A percentile compares a stretch with the other conserved stretches of the same genome.
These are phyloP conservation scores for Spilosoma lubricipeda DNA, from an alignment of 2,888 invertebrate species.

Conservation along the genomic window DNA sequence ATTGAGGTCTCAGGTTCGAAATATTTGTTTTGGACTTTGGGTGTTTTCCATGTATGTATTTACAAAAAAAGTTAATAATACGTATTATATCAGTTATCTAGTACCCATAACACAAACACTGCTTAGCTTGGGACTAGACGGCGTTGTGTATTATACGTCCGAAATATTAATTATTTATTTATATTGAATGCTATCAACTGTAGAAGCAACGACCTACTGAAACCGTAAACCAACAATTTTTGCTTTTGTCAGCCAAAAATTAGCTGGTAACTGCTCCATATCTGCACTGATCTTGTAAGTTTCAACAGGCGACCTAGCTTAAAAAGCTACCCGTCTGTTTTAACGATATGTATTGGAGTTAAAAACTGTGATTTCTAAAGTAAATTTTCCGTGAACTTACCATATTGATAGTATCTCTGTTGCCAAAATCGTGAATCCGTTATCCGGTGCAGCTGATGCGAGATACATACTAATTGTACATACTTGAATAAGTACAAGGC, in stretches of 20 bases:
- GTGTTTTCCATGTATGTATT: no score
- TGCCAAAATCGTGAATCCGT: slow-evolving; percentile 16
- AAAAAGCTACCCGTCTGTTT: not conserved
- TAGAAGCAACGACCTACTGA: not conserved
- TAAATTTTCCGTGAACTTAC: not conserved
- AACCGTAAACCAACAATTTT: not conserved
- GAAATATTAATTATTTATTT: not conserved
- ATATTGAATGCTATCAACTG: not conserved
- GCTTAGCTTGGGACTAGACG: no score
- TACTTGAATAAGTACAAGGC: slow-evolving; percentile 40
- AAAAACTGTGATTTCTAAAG: not conserved
- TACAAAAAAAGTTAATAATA: no score
- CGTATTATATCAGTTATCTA: no score
- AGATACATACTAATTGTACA: slow-evolving; percentile 32
- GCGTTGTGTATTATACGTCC: not conserved
- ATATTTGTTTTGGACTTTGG: no score
- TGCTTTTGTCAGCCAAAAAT: not conserved
- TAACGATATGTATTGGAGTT: not conserved
- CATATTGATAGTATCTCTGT: not conserved
- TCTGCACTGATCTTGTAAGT: not conserved
- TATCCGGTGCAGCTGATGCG: slow-evolving; percentile 7
- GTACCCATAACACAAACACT: no score
- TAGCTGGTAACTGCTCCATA: not conserved
- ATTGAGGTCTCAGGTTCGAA: no score
- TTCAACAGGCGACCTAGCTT: not conserved